Base-by-base conservation (phyloP, 2,113 vertebrate species). In the Seriola aureovittata region DNA sequence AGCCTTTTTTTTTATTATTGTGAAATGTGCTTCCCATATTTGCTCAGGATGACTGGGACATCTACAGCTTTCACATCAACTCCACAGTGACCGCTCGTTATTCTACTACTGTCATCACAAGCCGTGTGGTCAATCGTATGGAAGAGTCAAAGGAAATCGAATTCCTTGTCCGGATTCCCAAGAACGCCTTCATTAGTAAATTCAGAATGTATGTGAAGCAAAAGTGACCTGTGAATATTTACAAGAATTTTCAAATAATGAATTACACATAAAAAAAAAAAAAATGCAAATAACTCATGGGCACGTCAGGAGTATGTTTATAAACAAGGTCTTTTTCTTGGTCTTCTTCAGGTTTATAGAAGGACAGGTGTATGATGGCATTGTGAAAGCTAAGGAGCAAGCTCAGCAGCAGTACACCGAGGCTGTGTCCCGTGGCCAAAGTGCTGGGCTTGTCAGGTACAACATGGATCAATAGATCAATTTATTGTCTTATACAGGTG, bases 111-210 rank as follows among this genome's bases (percentile, higher is more conserved):
- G 89, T 97, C 91, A 96, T 99, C 91, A 97, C 95, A 76, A 99
- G 98, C 55, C 96, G 93, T 38, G 96, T 97, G 85, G 94, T 94
- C 65, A 99, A 99, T 89, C 95, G 88, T 1, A 95, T 95, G 63
- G 52, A 95, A 0, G 52, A 86, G 5, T 93, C 97, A 58, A 96
- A 92, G 85, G 97, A 99, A 93, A 93, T 97, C 21, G 55, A 95
- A 82, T 99, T 99, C 29, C 93, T 97, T 1, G 96, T 99, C 85
- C 96, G 94, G 11, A 97, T 99, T 60, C 97, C 98, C 58, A 99
- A 97, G 86, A 96, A 96, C 7, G 97, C 97, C 85, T 98, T 99
- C 94, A 99, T 99, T 93, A 97, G 95, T 80, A 97, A 96, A 92
- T 99, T 99, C 78, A 96, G 88, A 93, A 97, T 99, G 98, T 99